Percentiles rank a stretch among this genome's conserved stretches.
These are phyloP conservation scores for Cebus imitator DNA, from an alignment of 2,113 vertebrate species.

Conservation along the genomic window DNA sequence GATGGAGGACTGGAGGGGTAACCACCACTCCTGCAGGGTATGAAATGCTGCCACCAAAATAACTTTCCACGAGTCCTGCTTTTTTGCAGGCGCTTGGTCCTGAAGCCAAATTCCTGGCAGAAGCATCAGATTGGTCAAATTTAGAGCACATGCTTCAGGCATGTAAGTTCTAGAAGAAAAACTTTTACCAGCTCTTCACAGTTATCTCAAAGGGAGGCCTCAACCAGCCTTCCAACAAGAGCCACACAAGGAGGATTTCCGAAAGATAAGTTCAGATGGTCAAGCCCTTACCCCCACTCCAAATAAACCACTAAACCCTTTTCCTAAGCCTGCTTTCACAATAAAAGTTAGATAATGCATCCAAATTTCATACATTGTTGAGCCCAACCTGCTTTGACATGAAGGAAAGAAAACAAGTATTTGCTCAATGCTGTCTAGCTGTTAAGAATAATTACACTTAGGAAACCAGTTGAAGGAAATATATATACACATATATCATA, in stretches of 20 bases:
- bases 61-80: background rate
- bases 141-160: background rate
- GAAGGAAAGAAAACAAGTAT: background rate
- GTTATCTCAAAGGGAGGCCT: background rate
- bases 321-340: background rate
- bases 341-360: background rate
- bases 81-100: background rate
- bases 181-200: rapidly evolving
- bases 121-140: background rate
- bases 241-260: background rate
- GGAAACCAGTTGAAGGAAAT: background rate
- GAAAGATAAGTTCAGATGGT: background rate
- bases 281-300: background rate
- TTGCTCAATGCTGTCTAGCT: background rate
- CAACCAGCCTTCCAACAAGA: background rate
- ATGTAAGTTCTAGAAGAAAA: background rate
- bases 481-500: background rate
- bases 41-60: background rate
- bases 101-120: background rate
- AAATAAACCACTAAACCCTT: background rate
- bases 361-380: background rate
- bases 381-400: background rate
- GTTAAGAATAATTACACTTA: background rate
- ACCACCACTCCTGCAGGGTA: too few species aligned
- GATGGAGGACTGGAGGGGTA: too few species aligned